Conservation (phyloP, 2,888 invertebrate species). For the Hirudinaria manillensis region DNA sequence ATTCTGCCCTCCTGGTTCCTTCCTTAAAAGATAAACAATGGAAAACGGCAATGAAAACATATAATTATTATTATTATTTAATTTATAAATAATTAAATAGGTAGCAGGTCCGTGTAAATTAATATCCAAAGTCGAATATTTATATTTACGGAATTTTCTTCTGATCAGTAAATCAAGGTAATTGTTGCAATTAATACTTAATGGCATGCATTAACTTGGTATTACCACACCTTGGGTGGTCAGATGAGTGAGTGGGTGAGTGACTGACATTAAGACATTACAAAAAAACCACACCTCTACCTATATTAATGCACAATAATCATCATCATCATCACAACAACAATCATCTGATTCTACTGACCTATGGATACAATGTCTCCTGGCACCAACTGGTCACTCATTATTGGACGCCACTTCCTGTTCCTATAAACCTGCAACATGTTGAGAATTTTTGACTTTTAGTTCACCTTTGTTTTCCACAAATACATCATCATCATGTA, state of each 20-base stretch:
- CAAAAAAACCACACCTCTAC: no score
- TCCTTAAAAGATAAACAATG: constrained; percentile 49
- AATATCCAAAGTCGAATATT: no score
- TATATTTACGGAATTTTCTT: neutral
- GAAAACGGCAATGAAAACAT: neutral
- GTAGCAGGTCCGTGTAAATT: neutral
- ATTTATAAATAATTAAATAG: neutral
- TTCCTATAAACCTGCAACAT: constrained; percentile 64
- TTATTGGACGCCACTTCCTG: constrained; percentile 77
- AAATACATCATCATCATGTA: neutral
- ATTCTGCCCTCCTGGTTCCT: constrained; percentile 79
- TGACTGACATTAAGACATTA: no score
- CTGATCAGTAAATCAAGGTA: neutral
- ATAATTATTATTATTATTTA: neutral
- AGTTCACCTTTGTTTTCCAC: neutral
- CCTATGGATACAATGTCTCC: constrained; percentile 91
- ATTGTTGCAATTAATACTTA: no score
- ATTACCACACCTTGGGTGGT: no score
- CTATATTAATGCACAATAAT: neutral
- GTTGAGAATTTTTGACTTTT: neutral
- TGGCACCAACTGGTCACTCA: constrained; percentile 81
- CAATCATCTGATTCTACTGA: constrained; percentile 28
- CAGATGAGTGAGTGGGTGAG: no score
- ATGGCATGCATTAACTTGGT: no score
- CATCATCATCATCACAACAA: constrained; percentile 23